Evolutionary conservation across 2,113 vertebrate genomes (phyloP).

Genomic region (Hemiprocne comata): DNA sequence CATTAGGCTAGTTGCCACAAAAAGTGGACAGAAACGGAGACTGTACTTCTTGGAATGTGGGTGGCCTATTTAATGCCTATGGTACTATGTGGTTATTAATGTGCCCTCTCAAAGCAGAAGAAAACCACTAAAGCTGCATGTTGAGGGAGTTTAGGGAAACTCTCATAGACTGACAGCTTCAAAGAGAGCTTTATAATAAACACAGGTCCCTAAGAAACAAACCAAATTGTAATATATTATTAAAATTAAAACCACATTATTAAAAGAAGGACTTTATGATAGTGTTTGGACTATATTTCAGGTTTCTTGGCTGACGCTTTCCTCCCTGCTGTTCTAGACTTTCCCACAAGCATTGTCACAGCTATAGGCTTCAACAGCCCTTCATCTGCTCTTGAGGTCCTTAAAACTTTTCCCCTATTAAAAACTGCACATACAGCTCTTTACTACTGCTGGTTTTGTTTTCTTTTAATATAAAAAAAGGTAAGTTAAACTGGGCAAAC

Average conservation of each 20-base stretch:
- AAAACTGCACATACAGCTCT: conserved; percentile 2
- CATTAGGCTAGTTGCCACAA: neutral
- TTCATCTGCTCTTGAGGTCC: conserved; percentile 43
- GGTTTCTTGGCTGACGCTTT: conserved; percentile 55
- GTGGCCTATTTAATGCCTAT: conserved; percentile 32
- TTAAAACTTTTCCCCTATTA: neutral
- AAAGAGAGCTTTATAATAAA: conserved; percentile 30
- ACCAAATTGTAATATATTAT: conserved; percentile 42
- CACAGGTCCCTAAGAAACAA: conserved; percentile 54
- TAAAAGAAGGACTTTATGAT: conserved; percentile 39
- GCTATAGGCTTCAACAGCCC: conserved; percentile 30
- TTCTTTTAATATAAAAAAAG: conserved; percentile 26
- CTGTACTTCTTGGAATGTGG: neutral
- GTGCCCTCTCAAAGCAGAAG: conserved; percentile 13
- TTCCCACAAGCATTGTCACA: conserved; percentile 51
- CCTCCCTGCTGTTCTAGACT: conserved; percentile 54
- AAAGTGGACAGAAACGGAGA: neutral
- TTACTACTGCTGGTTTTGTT: conserved; percentile 24
- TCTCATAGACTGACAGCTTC: conserved; percentile 3
- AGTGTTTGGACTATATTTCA: conserved; percentile 58
- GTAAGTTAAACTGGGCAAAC: neutral
- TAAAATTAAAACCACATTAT: conserved; percentile 52
- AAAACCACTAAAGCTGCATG: neutral
- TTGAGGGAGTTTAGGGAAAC: neutral
- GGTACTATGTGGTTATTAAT: conserved; percentile 26